Evolutionary conservation across 2,888 invertebrate genomes (phyloP).

Genomic region (Tinea trinotella): DNA sequence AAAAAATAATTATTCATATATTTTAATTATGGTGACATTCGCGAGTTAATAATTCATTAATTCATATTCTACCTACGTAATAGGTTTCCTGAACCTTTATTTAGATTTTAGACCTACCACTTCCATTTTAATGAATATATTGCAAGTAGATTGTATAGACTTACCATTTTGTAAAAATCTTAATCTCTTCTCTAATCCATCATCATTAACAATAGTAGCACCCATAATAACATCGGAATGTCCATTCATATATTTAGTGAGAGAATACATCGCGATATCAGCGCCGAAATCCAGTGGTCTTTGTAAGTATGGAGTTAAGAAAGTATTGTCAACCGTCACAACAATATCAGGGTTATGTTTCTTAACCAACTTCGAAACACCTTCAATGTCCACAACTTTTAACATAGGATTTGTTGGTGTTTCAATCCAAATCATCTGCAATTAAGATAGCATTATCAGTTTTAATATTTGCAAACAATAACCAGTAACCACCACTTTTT

Average conservation of each 20-base stretch:
- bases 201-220: constrained; percentile 81
- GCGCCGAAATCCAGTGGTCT: constrained; percentile 92
- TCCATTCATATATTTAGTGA: constrained; percentile 99
- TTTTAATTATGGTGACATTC: too few species aligned
- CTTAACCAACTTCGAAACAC: constrained; percentile 73
- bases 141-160: too few species aligned
- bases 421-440: constrained; percentile 92
- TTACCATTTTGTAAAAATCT: constrained; percentile 91
- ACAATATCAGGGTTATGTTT: constrained; percentile 71
- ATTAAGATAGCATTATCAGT: constrained; percentile 25
- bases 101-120: too few species aligned
- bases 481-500: constrained; percentile 6
- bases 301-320: constrained; percentile 92
- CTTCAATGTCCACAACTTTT: constrained; percentile 90
- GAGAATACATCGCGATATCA: constrained; percentile 91
- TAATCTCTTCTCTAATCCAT: constrained; percentile 79
- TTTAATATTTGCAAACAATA: not conserved
- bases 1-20: too few species aligned
- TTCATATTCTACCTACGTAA: too few species aligned
- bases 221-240: constrained; percentile 99
- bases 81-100: too few species aligned
- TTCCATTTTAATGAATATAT: too few species aligned
- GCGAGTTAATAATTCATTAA: too few species aligned
- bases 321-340: constrained; percentile 94
- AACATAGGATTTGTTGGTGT: constrained; percentile 96